Evolutionary conservation across 1,140 invertebrate species (phyloP).

Genomic region (Saccostrea cuccullata): DNA sequence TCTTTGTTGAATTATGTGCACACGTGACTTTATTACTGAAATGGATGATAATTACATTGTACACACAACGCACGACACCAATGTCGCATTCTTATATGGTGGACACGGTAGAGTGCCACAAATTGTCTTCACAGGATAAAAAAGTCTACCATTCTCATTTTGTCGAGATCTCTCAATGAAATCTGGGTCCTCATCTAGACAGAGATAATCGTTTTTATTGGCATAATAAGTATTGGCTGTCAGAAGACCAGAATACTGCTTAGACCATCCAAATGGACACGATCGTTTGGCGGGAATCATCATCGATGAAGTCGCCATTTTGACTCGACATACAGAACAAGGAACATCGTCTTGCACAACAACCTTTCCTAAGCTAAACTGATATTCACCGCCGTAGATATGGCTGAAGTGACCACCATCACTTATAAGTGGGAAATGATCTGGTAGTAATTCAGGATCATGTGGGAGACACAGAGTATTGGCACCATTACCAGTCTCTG

Average conservation of each 20-base stretch:
- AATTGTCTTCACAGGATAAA: conserved; percentile 53
- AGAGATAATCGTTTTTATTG: conserved; percentile 49
- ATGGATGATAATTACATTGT: background rate
- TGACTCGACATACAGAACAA: conserved; percentile 8
- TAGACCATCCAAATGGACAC: conserved; percentile 18
- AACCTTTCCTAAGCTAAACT: background rate
- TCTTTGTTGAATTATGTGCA: too few species aligned
- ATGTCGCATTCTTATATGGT: conserved; percentile 52
- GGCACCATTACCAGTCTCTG: background rate
- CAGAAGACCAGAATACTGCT: conserved; percentile 27
- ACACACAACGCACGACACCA: conserved; percentile 60
- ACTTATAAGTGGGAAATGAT: background rate
- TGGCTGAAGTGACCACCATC: background rate
- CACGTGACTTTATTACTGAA: too few species aligned
- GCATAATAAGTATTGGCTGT: background rate
- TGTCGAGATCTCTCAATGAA: background rate
- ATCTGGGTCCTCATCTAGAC: conserved; percentile 59
- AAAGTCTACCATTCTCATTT: conserved; percentile 55
- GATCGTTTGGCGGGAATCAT: conserved; percentile 29
- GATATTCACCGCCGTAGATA: conserved; percentile 11
- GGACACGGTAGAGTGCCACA: conserved; percentile 62
- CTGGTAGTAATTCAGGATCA: background rate
- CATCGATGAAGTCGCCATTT: background rate
- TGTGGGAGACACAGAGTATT: conserved; percentile 5
- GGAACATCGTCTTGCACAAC: conserved; percentile 21